phyloP scores from a whole-genome alignment of 2,797 vertebrate genomes.

The Gephyroberyx darwinii region DNA sequence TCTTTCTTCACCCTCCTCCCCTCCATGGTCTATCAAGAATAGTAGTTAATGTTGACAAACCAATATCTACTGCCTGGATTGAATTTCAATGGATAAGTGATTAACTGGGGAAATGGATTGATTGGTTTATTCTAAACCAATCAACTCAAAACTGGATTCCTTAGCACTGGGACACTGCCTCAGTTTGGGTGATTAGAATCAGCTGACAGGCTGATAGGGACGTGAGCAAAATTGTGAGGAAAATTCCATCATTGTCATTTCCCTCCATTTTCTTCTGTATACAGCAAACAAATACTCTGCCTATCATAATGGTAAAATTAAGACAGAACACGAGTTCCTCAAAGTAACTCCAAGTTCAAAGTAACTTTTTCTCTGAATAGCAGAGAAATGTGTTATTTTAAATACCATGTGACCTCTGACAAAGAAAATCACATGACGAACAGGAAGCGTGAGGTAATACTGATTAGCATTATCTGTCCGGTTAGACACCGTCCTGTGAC shows the following conservation, averaged over 20 bases:
- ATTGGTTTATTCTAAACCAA: neutral
- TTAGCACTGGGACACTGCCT: neutral
- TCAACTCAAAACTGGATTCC: neutral
- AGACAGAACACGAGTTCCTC: too few species aligned
- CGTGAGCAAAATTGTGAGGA: neutral
- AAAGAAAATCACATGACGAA: neutral
- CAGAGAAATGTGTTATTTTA: neutral
- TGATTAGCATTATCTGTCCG: neutral
- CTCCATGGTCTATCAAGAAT: neutral
- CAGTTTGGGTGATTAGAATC: neutral
- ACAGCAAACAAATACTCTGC: neutral
- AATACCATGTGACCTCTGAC: neutral
- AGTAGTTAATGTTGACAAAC: neutral
- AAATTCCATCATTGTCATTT: neutral
- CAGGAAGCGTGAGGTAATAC: neutral
- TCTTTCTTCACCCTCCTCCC: too few species aligned
- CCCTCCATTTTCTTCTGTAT: neutral
- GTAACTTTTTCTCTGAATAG: neutral
- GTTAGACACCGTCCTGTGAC: conserved; percentile 30
- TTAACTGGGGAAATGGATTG: neutral
- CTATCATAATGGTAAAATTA: neutral
- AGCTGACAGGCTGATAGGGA: neutral
- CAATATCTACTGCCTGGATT: neutral
- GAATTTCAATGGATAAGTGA: neutral
- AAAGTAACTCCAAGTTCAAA: neutral